These are phyloP conservation scores for Samia ricini DNA, from an alignment of 1,140 invertebrate genomes.

Conservation along the genomic window DNA sequence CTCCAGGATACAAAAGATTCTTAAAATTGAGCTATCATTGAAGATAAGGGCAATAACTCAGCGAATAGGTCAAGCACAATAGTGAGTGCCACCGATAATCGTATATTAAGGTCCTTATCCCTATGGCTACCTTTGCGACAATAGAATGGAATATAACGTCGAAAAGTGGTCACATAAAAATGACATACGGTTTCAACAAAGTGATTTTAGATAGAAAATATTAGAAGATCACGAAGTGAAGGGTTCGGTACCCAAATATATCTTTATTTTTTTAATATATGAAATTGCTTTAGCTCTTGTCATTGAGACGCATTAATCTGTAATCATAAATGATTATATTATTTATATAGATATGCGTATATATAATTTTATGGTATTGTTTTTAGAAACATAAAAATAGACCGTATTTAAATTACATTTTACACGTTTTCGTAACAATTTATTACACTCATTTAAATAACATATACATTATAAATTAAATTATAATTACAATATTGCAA, in stretches of 20 bases:
- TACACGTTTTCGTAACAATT: too few relatives aligned
- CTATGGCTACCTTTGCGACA: slow-evolving; percentile 71
- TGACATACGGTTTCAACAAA: slow-evolving; percentile 57
- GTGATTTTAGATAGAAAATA: slow-evolving; percentile 53
- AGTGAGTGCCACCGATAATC: slow-evolving; percentile 75
- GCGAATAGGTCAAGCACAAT: slow-evolving; percentile 72
- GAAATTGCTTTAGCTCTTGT: too few relatives aligned
- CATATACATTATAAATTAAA: too few relatives aligned
- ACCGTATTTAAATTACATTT: too few relatives aligned
- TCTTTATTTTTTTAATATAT: too few relatives aligned
- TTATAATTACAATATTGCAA: too few relatives aligned
- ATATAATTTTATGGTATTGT: too few relatives aligned
- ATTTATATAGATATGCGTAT: too few relatives aligned
- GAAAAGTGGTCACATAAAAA: slow-evolving; percentile 76
- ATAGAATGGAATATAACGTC: slow-evolving; percentile 73
- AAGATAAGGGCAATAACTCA: slow-evolving; percentile 62
- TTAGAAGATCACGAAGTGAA: slow-evolving; percentile 10
- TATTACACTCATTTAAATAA: too few relatives aligned
- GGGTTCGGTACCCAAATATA: background rate
- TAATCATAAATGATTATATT: too few relatives aligned
- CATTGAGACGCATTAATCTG: too few relatives aligned
- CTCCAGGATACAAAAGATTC: slow-evolving; percentile 22
- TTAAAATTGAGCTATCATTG: slow-evolving; percentile 39
- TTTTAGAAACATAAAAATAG: too few relatives aligned
- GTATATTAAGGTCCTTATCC: slow-evolving; percentile 76